These are phyloP conservation scores for Varanus komodoensis DNA, from an alignment of 2,113 vertebrate species.

Conservation along the genomic window DNA sequence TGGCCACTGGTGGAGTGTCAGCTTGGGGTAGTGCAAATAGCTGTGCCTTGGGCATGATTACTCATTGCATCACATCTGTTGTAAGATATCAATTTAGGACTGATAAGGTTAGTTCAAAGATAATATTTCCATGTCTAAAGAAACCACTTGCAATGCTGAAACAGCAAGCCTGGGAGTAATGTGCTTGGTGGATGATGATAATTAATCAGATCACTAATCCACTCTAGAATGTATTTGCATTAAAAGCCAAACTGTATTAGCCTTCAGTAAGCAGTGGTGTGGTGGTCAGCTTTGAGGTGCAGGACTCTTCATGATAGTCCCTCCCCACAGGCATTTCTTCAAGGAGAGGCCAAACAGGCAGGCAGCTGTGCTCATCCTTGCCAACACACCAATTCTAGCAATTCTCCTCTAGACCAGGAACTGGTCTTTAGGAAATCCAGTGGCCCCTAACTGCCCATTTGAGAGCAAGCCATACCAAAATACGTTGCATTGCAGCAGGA, in stretches of 20 bases:
- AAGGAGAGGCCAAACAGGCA: no score
- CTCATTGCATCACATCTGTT: neutral
- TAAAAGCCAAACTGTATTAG: neutral
- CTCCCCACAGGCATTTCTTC: no score
- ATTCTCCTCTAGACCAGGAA: no score
- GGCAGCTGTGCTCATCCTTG: no score
- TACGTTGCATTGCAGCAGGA: no score
- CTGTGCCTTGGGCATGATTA: neutral
- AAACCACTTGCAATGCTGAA: neutral
- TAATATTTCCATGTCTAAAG: neutral
- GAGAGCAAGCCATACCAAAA: no score
- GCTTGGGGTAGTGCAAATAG: neutral
- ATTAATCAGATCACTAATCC: neutral
- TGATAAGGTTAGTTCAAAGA: neutral
- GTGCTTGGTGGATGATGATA: neutral
- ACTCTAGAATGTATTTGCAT: neutral
- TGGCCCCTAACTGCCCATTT: no score
- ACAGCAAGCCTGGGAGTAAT: neutral
- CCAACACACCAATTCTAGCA: no score
- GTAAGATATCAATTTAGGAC: neutral
- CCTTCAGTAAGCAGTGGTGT: neutral
- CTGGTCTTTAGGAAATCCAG: no score
- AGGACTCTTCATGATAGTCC: no score
- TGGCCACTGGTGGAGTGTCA: no score
- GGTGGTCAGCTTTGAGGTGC: no score